Evolutionary conservation across 1,140 invertebrate species (phyloP).

Genomic region (Pseudobourletiella spinata): DNA sequence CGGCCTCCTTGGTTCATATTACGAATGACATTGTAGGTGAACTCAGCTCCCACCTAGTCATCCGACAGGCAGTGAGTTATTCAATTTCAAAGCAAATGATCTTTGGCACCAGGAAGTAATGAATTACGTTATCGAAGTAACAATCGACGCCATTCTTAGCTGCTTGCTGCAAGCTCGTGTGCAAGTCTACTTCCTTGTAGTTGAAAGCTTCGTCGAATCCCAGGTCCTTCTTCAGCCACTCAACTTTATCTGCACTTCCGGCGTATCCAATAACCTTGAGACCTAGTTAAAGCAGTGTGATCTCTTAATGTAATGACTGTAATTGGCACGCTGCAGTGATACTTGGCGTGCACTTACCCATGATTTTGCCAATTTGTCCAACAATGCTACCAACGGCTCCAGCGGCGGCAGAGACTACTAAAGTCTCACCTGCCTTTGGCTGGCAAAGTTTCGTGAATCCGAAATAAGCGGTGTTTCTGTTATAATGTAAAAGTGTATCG

Average conservation of each 20-base stretch:
- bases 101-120: too few relatives aligned
- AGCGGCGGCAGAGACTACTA: conserved; percentile 39
- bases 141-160: conserved; percentile 61
- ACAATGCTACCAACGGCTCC: conserved; percentile 57
- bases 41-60: conserved; percentile 43
- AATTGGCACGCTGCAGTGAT: not conserved
- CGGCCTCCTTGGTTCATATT: conserved; percentile 42
- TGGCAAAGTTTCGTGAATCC: conserved; percentile 57
- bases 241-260: conserved; percentile 58
- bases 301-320: not conserved
- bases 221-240: conserved; percentile 54
- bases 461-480: conserved; percentile 55
- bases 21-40: conserved; percentile 40
- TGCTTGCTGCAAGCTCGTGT: conserved; percentile 47
- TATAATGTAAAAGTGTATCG: not conserved
- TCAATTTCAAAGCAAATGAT: too few relatives aligned
- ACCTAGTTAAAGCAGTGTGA: conserved; percentile 39
- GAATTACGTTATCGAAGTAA: conserved; percentile 64
- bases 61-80: not conserved
- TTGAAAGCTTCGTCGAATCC: conserved; percentile 60
- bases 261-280: conserved; percentile 61
- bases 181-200: conserved; percentile 55
- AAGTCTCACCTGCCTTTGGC: conserved; percentile 56
- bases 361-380: conserved; percentile 62
- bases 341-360: too few relatives aligned